Evolutionary conservation across 2,888 invertebrate genomes (phyloP), one percentile per base, ranked within the genome.

Genomic region (Metacarcinus magister): DNA sequence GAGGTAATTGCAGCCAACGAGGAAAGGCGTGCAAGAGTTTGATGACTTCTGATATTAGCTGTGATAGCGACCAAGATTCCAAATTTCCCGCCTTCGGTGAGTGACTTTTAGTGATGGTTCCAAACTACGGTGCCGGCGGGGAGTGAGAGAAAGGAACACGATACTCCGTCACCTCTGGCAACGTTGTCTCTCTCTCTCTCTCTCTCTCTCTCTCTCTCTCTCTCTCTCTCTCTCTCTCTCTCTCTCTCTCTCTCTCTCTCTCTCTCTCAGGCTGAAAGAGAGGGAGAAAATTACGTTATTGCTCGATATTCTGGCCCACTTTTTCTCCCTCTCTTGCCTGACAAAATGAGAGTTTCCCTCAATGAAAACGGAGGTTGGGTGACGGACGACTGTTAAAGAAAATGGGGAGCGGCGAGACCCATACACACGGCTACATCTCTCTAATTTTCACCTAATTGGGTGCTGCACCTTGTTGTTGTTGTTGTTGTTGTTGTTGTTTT

Each of bases 41-140:
- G 96, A 96, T 96, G 96, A 96, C 96, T 96, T 96, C 96, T 91
- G 96, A 96, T 96, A 96, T 96, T 96, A 96, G 96, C 96, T 93
- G 60, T 75, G 96, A 96, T 96, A 96, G 96, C 96, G 94, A 91
- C 96, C 94, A 91, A 95, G 94, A 89, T 93, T 90, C 95, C 93
- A 48, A 94, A 94, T 95, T 94, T 93, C 93, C 82, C 94, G 67
- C 43, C 87, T 93, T 75, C 48, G 67, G 90, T 94, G 93, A 94
- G 44, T 95, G 95, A 94, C 95, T 93, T 94, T 95, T 93, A 95
- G 95, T 92, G 95, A 95, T 95, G 92, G 48, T 95, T 92, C 82
- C 19, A 48, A 92, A 32, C 92, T 75, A 28, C 43, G 39, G 48
- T 32, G 75, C 28, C 87, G 28, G 32, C 28, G 90, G 39, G 54